Evolutionary conservation across 1,140 invertebrate species (phyloP).

Genomic region (Heterodera schachtii): DNA sequence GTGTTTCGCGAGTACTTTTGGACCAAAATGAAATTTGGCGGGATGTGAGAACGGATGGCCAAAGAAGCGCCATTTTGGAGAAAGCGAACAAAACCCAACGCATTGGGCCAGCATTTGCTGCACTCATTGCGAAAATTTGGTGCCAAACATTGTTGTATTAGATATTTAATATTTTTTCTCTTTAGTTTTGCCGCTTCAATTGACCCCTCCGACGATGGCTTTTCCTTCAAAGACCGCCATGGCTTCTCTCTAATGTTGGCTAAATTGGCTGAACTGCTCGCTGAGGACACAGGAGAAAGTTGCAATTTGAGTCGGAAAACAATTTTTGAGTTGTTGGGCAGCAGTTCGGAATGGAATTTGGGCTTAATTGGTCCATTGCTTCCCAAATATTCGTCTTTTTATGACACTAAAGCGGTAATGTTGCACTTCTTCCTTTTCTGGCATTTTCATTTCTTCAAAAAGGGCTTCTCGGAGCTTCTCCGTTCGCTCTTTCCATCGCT

Average conservation of each 20-base stretch:
- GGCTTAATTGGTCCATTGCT: neutral
- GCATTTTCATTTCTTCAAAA: neutral
- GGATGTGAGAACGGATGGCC: neutral
- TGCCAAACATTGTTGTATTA: neutral
- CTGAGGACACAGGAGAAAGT: neutral
- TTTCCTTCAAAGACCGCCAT: neutral
- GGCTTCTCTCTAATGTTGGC: neutral
- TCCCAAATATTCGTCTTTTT: neutral
- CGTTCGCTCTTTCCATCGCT: neutral
- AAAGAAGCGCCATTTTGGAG: neutral
- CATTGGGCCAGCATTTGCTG: neutral
- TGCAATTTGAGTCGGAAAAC: neutral
- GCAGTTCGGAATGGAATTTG: neutral
- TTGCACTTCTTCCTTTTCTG: neutral
- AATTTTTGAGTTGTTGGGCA: neutral
- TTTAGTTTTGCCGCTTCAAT: neutral
- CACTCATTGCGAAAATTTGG: neutral
- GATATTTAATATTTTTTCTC: too few species aligned
- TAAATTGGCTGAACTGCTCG: neutral
- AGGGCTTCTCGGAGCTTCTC: neutral
- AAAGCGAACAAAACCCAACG: neutral
- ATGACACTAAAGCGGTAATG: neutral
- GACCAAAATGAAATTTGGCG: neutral
- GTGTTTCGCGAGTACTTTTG: neutral
- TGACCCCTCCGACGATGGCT: neutral